Base-by-base conservation (phyloP, 2,888 invertebrate genomes). In the Glyphotaelius pellucidus region DNA sequence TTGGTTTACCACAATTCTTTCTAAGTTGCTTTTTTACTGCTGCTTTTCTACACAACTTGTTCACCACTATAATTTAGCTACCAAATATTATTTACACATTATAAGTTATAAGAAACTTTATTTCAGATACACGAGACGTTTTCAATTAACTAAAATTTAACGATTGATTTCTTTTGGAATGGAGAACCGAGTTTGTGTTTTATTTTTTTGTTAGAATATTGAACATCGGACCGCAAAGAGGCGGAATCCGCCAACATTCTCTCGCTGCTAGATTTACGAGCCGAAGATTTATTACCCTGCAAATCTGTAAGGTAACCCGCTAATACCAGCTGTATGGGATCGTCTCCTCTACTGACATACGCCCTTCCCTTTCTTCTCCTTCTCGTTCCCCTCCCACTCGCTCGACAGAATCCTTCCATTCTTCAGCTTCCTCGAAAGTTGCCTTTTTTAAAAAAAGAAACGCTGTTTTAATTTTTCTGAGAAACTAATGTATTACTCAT, bases 241-340 rank as follows among this genome's bases (percentile, higher is more conserved):
- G 88, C 47, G 88, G 88, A 42, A 67, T 47, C 47, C 91, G 47
- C 52, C 67, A 67, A 88, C 80, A 47, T 35, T 47, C 25, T 31
- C 85, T 80, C 67, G 79, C 47, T 35, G 67, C 89, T 89, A 86
- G 90, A 91, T 91, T 91, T 90, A 91, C 86, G 91, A 52, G 42
- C 79, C 11, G 25, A 80, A 91, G 91, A 91, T 91, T 91, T 91
- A 91, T 91, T 90, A 81, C 90, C 31, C 67, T 30, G 90, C 35
- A 91, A 91, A 91, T 89, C 89, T 90, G 81, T 90, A 90, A 90
- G 90, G 90, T 90, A 81, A 90, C 81, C 47, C 90, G 90, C 90
- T 90, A 81, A 90, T 90, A 90, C 81, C 81, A 81, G 80, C 31
- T 47, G 90, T 67, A 67, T 80, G 67, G 80, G 67, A 52, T 12